A percentile compares a stretch with the other conserved stretches of the same genome.
Conservation (phyloP, 2,113 vertebrate species). For the Marcusenius ussheri region DNA sequence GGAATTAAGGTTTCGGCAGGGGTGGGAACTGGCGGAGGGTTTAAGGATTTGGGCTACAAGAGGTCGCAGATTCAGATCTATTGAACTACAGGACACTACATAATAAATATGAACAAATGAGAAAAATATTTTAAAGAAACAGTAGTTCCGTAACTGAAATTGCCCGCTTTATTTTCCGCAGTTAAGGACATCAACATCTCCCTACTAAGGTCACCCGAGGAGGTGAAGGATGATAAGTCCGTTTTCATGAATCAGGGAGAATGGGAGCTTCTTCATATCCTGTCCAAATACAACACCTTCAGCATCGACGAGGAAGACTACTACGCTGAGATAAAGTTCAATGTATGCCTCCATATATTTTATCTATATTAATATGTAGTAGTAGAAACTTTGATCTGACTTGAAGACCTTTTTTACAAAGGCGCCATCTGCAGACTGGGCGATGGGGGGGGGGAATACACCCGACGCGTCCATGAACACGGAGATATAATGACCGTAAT, state of each 20-base stretch:
- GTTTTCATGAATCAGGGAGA: conserved; percentile 97
- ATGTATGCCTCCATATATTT: conserved; percentile 48
- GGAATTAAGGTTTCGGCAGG: background rate
- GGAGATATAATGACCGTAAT: too few relatives aligned
- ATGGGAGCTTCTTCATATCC: conserved; percentile 86
- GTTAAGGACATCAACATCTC: conserved; percentile 93
- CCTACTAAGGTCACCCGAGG: conserved; percentile 77
- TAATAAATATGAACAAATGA: background rate
- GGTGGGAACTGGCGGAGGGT: background rate
- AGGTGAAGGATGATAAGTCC: conserved; percentile 74
- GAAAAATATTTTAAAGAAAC: background rate
- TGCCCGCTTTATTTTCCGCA: conserved; percentile 40
- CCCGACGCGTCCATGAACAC: too few relatives aligned
- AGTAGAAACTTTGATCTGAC: background rate
- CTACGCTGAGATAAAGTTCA: conserved; percentile 93
- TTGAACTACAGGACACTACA: background rate
- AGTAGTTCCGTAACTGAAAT: background rate
- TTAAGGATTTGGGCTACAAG: background rate
- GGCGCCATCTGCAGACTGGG: background rate
- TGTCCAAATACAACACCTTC: conserved; percentile 78
- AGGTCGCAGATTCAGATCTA: background rate
- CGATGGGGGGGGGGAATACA: background rate
- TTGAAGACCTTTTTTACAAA: background rate
- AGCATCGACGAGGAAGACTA: conserved; percentile 68
- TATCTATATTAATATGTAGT: background rate